Evolutionary conservation across 2,888 invertebrate genomes (phyloP).

Genomic region (Caenorhabditis panamensis): DNA sequence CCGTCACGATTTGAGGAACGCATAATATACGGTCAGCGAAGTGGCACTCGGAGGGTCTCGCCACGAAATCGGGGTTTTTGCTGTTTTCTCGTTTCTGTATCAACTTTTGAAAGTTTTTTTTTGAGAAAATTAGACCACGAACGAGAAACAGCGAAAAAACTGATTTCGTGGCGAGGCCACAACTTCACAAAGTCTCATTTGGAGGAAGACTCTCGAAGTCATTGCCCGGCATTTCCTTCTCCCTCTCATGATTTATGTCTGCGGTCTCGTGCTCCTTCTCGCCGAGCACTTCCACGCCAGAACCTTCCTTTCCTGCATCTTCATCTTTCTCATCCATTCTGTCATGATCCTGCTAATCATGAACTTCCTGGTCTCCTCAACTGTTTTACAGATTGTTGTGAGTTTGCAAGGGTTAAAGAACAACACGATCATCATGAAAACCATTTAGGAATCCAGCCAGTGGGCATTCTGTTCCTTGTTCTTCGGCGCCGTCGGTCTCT

Average conservation of each 20-base stretch:
- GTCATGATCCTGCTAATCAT: neutral
- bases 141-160: too few relatives aligned
- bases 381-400: slow-evolving; percentile 6
- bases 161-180: too few relatives aligned
- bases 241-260: neutral
- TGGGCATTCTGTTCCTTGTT: slow-evolving; percentile 1
- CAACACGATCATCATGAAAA: too few relatives aligned
- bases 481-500: slow-evolving; percentile 5
- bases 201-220: neutral
- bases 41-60: too few relatives aligned
- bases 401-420: neutral
- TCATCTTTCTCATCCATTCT: slow-evolving; percentile 3
- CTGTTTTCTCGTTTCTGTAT: too few relatives aligned
- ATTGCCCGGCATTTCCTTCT: neutral
- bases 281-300: neutral
- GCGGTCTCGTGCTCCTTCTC: neutral
- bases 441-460: slow-evolving; percentile 3
- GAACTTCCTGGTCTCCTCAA: slow-evolving; percentile 2
- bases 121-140: too few relatives aligned
- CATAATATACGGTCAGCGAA: too few relatives aligned
- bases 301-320: neutral
- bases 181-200: neutral
- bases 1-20: too few relatives aligned
- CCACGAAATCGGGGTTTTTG: too few relatives aligned
- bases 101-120: too few relatives aligned